These are phyloP conservation scores for Melanotaenia nigrans DNA, from an alignment of 2,797 vertebrate genomes.

Conservation along the genomic window DNA sequence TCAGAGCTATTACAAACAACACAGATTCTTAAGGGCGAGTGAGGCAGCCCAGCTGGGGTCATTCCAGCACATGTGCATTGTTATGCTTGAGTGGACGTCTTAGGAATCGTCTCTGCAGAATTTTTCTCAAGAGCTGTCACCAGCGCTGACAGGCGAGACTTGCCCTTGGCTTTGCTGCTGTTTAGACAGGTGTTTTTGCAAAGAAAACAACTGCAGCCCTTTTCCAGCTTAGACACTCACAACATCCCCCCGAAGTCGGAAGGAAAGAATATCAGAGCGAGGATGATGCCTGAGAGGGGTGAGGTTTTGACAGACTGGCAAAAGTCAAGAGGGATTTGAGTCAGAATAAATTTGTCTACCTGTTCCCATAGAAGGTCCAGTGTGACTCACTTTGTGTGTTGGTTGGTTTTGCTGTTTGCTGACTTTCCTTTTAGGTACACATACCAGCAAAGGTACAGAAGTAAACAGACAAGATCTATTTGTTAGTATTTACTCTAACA, in stretches of 20 bases:
- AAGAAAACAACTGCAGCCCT: constrained; percentile 80
- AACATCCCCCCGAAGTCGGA: constrained; percentile 62
- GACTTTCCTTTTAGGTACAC: constrained; percentile 36
- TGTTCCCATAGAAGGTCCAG: constrained; percentile 33
- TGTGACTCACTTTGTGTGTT: constrained; percentile 50
- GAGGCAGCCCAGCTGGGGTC: constrained; percentile 70
- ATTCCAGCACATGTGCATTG: constrained; percentile 75
- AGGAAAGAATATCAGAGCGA: constrained; percentile 75
- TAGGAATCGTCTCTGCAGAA: constrained; percentile 71
- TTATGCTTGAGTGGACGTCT: constrained; percentile 73
- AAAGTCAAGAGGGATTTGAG: constrained; percentile 60
- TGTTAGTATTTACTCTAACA: constrained; percentile 58
- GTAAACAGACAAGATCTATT: constrained; percentile 55
- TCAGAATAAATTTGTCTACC: constrained; percentile 66
- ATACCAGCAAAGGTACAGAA: constrained; percentile 34
- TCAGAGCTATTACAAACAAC: constrained; percentile 44
- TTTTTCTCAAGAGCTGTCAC: constrained; percentile 80
- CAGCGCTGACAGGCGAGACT: constrained; percentile 78
- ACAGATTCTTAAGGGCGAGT: constrained; percentile 22
- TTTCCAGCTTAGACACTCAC: constrained; percentile 74
- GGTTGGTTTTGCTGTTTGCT: constrained; percentile 51
- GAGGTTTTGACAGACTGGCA: constrained; percentile 73
- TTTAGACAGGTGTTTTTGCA: constrained; percentile 87
- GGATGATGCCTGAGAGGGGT: constrained; percentile 62
- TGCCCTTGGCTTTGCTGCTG: constrained; percentile 81